phyloP scores from a whole-genome alignment of 2,888 invertebrate genomes.

The Drosophila macrothrix region DNA sequence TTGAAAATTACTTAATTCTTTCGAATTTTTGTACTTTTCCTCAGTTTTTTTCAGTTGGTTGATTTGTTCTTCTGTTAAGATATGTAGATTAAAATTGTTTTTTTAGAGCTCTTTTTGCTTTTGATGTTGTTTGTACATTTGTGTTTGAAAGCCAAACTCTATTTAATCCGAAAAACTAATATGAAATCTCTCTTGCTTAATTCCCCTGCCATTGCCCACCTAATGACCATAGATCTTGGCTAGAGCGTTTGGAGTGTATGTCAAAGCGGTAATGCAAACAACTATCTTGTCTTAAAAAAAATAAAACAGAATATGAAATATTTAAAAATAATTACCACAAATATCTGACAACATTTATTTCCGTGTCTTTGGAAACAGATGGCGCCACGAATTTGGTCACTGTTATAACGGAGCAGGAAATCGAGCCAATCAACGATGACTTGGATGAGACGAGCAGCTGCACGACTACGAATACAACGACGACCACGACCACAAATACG shows the following conservation, averaged over 20 bases:
- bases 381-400: slow-evolving; percentile 95
- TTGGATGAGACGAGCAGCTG: slow-evolving; percentile 67
- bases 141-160: slow-evolving; percentile 20
- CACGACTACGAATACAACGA: slow-evolving; percentile 66
- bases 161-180: slow-evolving; percentile 53
- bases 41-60: slow-evolving; percentile 23
- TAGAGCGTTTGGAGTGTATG: slow-evolving; percentile 59
- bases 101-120: slow-evolving; percentile 19
- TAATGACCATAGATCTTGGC: slow-evolving; percentile 60
- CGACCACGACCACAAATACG: slow-evolving; percentile 67
- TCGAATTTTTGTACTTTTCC: slow-evolving; percentile 20
- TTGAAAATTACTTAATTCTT: slow-evolving; percentile 27
- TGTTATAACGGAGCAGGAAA: slow-evolving; percentile 93
- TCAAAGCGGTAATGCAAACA: slow-evolving; percentile 59
- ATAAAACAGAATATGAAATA: neutral
- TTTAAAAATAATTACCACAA: neutral
- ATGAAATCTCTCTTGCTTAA: slow-evolving; percentile 60
- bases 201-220: slow-evolving; percentile 31
- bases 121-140: slow-evolving; percentile 41
- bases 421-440: slow-evolving; percentile 78
- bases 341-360: neutral
- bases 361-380: slow-evolving; percentile 84
- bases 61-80: slow-evolving; percentile 10
- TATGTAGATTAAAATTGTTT: slow-evolving; percentile 6
- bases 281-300: slow-evolving; percentile 26